phyloP scores from a whole-genome alignment of 53 echinoderm and acorn worm genomes.

The Glandiceps talaboti region DNA sequence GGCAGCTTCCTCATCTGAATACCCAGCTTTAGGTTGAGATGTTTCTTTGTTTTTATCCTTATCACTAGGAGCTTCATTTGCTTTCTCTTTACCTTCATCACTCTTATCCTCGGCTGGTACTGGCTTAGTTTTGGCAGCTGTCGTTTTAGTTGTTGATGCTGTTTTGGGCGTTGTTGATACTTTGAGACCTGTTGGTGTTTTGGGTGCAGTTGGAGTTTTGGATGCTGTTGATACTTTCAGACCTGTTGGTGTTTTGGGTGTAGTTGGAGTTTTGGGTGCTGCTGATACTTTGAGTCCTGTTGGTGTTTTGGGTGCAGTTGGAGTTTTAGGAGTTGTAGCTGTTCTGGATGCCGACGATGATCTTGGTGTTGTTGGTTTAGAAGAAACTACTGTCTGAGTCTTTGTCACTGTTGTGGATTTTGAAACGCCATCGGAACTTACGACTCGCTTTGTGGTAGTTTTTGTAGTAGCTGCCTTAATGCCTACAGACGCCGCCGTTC shows the following conservation, averaged over 20 bases:
- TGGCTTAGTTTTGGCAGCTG: not conserved
- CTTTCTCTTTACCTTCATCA: constrained; percentile 1
- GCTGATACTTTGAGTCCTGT: not conserved
- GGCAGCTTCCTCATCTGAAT: not conserved
- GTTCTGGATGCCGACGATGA: not conserved
- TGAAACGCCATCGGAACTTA: too few species aligned
- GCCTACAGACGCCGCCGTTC: not conserved
- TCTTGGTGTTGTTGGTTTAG: not conserved
- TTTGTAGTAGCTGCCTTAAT: not conserved
- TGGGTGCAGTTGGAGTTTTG: not conserved
- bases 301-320: too few species aligned
- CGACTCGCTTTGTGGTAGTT: not conserved
- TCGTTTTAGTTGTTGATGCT: not conserved
- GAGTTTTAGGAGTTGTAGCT: not conserved
- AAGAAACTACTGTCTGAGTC: not conserved
- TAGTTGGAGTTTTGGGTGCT: not conserved
- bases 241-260: not conserved
- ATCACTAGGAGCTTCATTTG: not conserved
- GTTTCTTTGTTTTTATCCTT: constrained; percentile 1
- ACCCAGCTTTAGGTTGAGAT: not conserved
- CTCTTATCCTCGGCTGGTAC: not conserved
- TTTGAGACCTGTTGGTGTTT: too few species aligned
- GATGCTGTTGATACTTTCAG: not conserved
- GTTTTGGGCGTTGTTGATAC: too few species aligned
- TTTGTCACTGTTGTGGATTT: not conserved